Conservation (phyloP, 1,140 invertebrate genomes). For the Phocides pigmalion region DNA sequence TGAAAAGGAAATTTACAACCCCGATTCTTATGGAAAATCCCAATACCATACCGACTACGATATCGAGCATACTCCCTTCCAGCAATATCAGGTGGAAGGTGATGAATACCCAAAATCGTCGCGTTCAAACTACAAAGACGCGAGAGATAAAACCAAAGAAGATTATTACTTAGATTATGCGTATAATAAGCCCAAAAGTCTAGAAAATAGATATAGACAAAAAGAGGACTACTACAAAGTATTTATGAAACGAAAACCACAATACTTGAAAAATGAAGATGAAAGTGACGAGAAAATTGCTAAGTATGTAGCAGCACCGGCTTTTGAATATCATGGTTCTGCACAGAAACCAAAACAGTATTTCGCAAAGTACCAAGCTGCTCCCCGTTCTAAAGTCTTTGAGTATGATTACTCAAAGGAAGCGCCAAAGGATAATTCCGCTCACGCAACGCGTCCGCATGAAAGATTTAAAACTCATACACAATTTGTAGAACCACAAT, state of each 20-base stretch:
- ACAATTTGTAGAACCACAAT: conserved; percentile 75
- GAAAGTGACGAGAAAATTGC: conserved; percentile 51
- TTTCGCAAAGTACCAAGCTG: conserved; percentile 52
- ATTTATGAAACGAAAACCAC: conserved; percentile 61
- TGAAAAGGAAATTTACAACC: conserved; percentile 73
- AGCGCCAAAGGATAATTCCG: conserved; percentile 54
- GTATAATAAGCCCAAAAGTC: conserved; percentile 61
- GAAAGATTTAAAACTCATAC: conserved; percentile 59
- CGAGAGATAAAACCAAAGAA: conserved; percentile 66
- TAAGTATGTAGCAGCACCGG: conserved; percentile 50
- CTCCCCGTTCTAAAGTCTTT: conserved; percentile 42
- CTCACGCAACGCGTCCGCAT: conserved; percentile 54
- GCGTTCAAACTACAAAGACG: conserved; percentile 64
- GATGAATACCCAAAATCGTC: conserved; percentile 65
- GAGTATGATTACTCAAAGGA: conserved; percentile 59
- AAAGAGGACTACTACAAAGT: conserved; percentile 70
- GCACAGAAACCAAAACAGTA: conserved; percentile 54
- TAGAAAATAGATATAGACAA: conserved; percentile 54
- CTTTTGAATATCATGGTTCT: conserved; percentile 38
- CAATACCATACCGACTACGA: conserved; percentile 54
- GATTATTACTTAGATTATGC: conserved; percentile 68
- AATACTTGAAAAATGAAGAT: conserved; percentile 47
- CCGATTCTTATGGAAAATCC: conserved; percentile 58
- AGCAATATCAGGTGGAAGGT: conserved; percentile 61
- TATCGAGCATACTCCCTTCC: conserved; percentile 58